Evolutionary conservation across 2,888 invertebrate species (phyloP), one percentile per base, ranked within the genome.

Genomic region (Drosophila algonquin): DNA sequence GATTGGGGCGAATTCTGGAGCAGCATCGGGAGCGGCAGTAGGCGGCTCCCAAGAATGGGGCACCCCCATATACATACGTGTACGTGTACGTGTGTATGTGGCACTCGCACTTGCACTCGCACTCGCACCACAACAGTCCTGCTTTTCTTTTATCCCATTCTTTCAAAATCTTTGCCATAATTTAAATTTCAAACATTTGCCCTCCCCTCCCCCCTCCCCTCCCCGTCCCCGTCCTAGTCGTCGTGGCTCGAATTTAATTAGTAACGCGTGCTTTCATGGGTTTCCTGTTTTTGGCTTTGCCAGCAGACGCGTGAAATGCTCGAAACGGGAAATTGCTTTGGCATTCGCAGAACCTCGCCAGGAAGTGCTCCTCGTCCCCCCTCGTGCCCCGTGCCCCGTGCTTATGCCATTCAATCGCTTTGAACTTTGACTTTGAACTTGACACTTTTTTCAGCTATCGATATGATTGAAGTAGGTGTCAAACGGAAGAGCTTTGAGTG

Each of bases 211-310:
- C 21, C 3, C 21, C 3, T 2, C 21, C n/a, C n/a, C n/a, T 18
- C 21, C 21, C 18, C 18, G 18, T 1, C 18, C 1, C 18, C 18
- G 18, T 2, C 18, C 1, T 1, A 47, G 14, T 44, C 52, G 1
- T 5, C 35, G 40, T 51, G 51, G 65, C 75, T 77, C 58, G 81
- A 78, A 83, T 84, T 87, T 84, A 84, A 84, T 84, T 84, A 84
- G 87, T 76, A 79, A 78, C 87, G 83, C 83, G 80, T 83, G 73
- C 78, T 86, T 81, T 69, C 81, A 59, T 53, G 53, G 84, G 84
- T 73, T 86, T 86, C 81, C 86, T 73, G 80, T 72, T 75, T 76
- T 76, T 76, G 75, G 70, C 77, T 75, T 69, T 67, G 74, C 65
- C 64, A 54, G 50, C 64, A 75, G 63, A 63, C 54, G 62, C 65